Evolutionary conservation across 2,113 vertebrate species (phyloP).

Genomic region (Jaculus jaculus): DNA sequence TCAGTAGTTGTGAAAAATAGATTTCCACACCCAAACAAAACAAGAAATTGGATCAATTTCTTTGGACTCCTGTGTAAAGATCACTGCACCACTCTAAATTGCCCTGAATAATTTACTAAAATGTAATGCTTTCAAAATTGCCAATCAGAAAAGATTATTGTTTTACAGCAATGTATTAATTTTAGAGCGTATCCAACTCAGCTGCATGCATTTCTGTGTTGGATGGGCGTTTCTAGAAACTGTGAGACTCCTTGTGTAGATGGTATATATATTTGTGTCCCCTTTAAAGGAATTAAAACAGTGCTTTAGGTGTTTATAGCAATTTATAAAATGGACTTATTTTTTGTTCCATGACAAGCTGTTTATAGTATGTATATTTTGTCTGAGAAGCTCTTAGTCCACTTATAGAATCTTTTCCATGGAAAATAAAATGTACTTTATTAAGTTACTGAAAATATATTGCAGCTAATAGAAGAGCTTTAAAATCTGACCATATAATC

Average conservation of each 20-base stretch:
- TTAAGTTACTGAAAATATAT: constrained; percentile 49
- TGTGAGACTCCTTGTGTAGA: background rate
- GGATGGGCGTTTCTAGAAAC: background rate
- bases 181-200: background rate
- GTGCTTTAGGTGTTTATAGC: constrained; percentile 28
- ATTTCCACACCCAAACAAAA: constrained; percentile 10
- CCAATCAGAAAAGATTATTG: background rate
- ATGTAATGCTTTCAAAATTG: background rate
- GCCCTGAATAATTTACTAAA: background rate
- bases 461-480: background rate
- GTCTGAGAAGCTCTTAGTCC: background rate
- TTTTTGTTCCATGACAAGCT: constrained; percentile 12
- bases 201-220: background rate
- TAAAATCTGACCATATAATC: background rate
- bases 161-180: background rate
- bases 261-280: background rate
- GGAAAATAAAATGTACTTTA: constrained; percentile 50
- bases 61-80: background rate
- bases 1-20: background rate
- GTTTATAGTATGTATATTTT: constrained; percentile 35
- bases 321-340: constrained; percentile 20
- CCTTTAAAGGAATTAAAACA: constrained; percentile 10
- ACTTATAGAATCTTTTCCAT: constrained; percentile 45
- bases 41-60: background rate
- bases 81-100: background rate